phyloP scores from a whole-genome alignment of 1,140 invertebrate genomes.

The Pogonomyrmex californicus region DNA sequence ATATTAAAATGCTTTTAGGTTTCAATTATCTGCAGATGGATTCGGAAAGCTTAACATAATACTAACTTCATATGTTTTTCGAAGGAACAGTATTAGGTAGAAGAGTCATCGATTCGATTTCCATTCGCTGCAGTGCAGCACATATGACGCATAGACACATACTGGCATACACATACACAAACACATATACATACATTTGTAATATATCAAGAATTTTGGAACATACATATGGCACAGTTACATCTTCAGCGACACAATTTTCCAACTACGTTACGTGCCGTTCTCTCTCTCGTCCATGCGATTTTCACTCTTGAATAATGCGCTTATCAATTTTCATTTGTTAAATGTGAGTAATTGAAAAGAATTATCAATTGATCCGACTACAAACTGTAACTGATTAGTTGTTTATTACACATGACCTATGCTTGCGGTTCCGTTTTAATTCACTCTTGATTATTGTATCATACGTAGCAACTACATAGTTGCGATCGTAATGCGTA shows the following conservation, averaged over 20 bases:
- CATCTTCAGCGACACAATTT: constrained; percentile 27
- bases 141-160: neutral
- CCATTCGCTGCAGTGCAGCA: constrained; percentile 51
- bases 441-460: constrained; percentile 52
- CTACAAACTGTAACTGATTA: constrained; percentile 32
- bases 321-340: constrained; percentile 5
- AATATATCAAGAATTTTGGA: constrained; percentile 33
- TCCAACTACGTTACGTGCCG: neutral
- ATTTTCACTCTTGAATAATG: constrained; percentile 64
- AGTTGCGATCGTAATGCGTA: constrained; percentile 55
- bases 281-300: neutral
- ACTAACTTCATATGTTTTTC: constrained; percentile 11
- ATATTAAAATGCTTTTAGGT: too few relatives aligned
- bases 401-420: constrained; percentile 18
- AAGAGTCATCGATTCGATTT: constrained; percentile 55
- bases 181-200: neutral
- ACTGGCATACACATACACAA: neutral
- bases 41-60: neutral
- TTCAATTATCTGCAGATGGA: neutral
- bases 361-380: neutral
- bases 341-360: neutral
- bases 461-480: constrained; percentile 20
- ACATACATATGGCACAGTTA: neutral
- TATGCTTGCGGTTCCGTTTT: constrained; percentile 32
- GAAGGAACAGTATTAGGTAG: neutral